Evolutionary conservation across 2,888 invertebrate genomes (phyloP), one percentile per base, ranked within the genome.

Genomic region (Clivina fossor): DNA sequence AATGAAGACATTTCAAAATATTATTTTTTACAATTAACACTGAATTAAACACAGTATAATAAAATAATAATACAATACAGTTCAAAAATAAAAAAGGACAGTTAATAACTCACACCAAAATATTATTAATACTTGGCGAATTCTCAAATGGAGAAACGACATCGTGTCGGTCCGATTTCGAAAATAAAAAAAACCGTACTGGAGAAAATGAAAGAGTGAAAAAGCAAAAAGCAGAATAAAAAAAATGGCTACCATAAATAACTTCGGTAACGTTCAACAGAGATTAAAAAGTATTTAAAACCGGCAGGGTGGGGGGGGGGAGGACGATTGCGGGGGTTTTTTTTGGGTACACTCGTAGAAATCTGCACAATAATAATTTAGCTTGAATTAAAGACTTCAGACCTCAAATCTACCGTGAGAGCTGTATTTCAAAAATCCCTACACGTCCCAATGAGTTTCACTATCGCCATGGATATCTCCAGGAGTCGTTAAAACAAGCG

Each of bases 381-480:
- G 44, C 53, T 44, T 53, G 53, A 53, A 53, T 53, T 53, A 53
- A 53, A 44, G 53, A 53, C 44, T 41, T 28, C n/a, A 43, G 59
- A 56, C 59, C 60, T 61, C 64, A 63, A 64, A 64, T 64, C 64
- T 64, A 64, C 61, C 63, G 64, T 63, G 59, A 61, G 60, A 44
- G 59, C 60, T 60, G 63, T 64, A 61, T 62, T 60, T 64, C 62
- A 64, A 64, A 64, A 64, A 64, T 64, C 48, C 60, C 58, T 61
- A 56, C 60, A 61, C 63, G 62, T 62, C 57, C 60, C 62, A 60
- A 62, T 62, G 62, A 60, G 61, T 61, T 60, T 58, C 51, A 59
- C 60, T 44, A 44, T 44, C 53, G 50, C 50, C 19, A 3, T 28
- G 37, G 43, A 53, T 53, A 33, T 53, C 51, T 43, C 51, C 53